phyloP scores from a whole-genome alignment of 2,113 vertebrate species.

The Nerophis lumbriciformis region DNA sequence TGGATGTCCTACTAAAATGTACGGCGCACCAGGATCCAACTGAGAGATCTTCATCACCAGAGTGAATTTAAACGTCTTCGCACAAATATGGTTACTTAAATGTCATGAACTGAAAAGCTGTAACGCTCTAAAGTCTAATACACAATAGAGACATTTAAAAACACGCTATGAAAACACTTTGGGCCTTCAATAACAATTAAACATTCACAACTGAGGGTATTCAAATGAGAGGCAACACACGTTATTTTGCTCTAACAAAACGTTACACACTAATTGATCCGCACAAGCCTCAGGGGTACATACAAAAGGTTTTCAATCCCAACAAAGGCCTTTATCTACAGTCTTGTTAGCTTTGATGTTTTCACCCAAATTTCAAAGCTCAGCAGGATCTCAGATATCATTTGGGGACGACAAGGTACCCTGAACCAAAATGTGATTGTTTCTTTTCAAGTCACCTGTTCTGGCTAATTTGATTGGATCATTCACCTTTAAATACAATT shows the following conservation, averaged over 20 bases:
- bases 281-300: conserved; percentile 11
- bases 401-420: not conserved
- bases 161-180: conserved; percentile 38
- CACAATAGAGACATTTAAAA: conserved; percentile 43
- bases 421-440: not conserved
- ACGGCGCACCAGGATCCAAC: too few relatives aligned
- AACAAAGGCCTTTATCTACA: conserved; percentile 13
- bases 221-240: conserved; percentile 37
- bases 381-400: not conserved
- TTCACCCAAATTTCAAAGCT: conserved; percentile 8
- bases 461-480: not conserved
- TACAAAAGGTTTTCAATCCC: conserved; percentile 30
- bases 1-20: too few relatives aligned
- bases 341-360: conserved; percentile 18
- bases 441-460: not conserved
- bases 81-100: not conserved
- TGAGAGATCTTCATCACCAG: too few relatives aligned
- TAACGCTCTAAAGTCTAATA: conserved; percentile 14
- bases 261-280: conserved; percentile 16
- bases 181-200: conserved; percentile 33
- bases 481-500: not conserved
- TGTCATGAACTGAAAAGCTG: too few relatives aligned
- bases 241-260: conserved; percentile 38
- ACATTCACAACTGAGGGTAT: conserved; percentile 47
- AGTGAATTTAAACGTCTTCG: too few relatives aligned